Conservation (phyloP, 2,113 vertebrate species). For the Cinclus mexicanus region DNA sequence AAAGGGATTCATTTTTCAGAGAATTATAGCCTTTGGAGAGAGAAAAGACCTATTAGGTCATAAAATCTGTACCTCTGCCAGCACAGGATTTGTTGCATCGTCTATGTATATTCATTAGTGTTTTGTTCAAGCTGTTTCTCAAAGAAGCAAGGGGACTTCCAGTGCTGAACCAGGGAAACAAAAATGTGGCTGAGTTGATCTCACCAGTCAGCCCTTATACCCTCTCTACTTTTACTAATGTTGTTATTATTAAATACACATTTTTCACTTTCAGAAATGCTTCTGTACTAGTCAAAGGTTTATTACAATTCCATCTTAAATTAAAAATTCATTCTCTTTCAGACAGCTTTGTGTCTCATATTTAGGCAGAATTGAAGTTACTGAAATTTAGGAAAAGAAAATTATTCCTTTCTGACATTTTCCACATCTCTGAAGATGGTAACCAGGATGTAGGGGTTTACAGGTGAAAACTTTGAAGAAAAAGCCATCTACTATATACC, state of each 20-base stretch:
- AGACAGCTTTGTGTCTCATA: not conserved
- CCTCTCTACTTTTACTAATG: not conserved
- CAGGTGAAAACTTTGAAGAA: not conserved
- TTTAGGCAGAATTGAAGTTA: not conserved
- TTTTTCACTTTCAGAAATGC: not conserved
- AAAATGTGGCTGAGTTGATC: not conserved
- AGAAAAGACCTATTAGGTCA: slow-evolving; percentile 62
- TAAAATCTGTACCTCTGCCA: slow-evolving; percentile 52
- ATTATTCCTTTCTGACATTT: not conserved
- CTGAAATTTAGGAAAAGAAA: not conserved
- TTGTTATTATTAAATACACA: not conserved
- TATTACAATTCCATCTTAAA: not conserved
- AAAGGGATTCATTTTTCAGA: not conserved
- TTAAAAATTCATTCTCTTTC: not conserved
- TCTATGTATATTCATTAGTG: slow-evolving; percentile 63
- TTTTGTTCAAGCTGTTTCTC: slow-evolving; percentile 41
- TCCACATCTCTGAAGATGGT: not conserved
- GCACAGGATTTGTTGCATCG: slow-evolving; percentile 17
- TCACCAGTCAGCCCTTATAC: not conserved
- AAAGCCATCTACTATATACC: not conserved
- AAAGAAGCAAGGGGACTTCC: slow-evolving; percentile 16
- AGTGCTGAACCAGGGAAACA: not conserved
- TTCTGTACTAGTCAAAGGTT: not conserved
- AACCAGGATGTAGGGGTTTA: not conserved
- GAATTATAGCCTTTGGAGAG: slow-evolving; percentile 13